phyloP scores from a whole-genome alignment of 2,797 vertebrate genomes.

The Trachops cirrhosus region DNA sequence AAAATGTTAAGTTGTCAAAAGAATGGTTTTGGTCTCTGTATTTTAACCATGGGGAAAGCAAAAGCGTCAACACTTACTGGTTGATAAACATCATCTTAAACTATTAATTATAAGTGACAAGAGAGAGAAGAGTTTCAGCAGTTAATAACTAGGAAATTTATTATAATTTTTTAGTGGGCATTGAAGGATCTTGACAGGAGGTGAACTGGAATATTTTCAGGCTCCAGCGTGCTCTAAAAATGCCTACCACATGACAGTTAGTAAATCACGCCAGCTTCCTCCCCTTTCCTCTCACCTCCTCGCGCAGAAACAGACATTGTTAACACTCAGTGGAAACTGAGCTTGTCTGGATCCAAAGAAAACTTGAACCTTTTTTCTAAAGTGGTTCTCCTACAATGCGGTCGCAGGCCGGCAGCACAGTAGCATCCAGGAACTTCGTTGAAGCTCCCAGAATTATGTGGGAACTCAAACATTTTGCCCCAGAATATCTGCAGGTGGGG shows the following conservation, averaged over 20 bases:
- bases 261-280: background rate
- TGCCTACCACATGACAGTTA: background rate
- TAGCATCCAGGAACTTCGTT: background rate
- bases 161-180: background rate
- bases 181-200: background rate
- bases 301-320: background rate
- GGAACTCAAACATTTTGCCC: background rate
- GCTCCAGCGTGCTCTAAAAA: slow-evolving; percentile 5
- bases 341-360: background rate
- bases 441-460: background rate
- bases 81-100: slow-evolving; percentile 68
- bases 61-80: slow-evolving; percentile 21
- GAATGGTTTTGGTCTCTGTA: slow-evolving; percentile 19
- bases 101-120: slow-evolving; percentile 43
- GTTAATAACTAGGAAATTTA: background rate
- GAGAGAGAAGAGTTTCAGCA: slow-evolving; percentile 22
- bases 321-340: background rate
- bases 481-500: background rate
- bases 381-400: background rate
- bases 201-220: background rate
- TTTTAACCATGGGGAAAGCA: slow-evolving; percentile 43
- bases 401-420: background rate
- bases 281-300: background rate
- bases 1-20: slow-evolving; percentile 60
- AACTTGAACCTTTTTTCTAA: background rate